phyloP scores from a whole-genome alignment of 2,113 vertebrate species.

The Rattus rattus region DNA sequence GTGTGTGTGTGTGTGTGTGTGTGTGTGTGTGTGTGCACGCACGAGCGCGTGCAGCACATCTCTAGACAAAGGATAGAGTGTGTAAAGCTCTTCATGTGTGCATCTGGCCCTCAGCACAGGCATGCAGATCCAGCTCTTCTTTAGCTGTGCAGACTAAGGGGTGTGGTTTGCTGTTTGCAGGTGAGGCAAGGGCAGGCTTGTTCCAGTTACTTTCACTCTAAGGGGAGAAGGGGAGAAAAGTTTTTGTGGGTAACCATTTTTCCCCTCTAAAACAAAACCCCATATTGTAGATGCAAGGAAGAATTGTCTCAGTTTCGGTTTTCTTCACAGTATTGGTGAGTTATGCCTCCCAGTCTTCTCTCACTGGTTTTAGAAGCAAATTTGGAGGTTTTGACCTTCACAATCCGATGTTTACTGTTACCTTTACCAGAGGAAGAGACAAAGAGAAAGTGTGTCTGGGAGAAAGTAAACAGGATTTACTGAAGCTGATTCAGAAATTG shows the following conservation, averaged over 20 bases:
- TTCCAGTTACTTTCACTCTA: not conserved
- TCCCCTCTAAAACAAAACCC: constrained; percentile 32
- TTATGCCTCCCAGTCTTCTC: constrained; percentile 62
- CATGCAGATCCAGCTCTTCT: not conserved
- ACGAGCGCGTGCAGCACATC: too few species aligned
- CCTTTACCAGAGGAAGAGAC: constrained; percentile 55
- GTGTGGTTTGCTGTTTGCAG: not conserved
- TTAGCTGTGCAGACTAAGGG: not conserved
- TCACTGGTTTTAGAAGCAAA: constrained; percentile 75
- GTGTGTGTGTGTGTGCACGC: too few species aligned
- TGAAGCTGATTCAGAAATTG: constrained; percentile 68
- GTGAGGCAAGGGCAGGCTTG: rapidly evolving
- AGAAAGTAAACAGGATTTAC: constrained; percentile 27
- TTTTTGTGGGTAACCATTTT: not conserved
- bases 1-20: too few species aligned
- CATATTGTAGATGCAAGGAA: constrained; percentile 58
- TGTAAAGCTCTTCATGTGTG: not conserved
- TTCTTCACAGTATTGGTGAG: constrained; percentile 59
- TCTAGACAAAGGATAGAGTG: not conserved
- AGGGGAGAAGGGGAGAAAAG: rapidly evolving
- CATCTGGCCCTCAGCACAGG: not conserved
- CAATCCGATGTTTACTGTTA: constrained; percentile 73
- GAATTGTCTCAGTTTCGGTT: constrained; percentile 14
- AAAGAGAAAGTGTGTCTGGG: not conserved
- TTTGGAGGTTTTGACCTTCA: constrained; percentile 59